Percentiles rank a stretch among this genome's conserved stretches.
Conservation (phyloP, 1,140 invertebrate species). For the Ceratosolen solmsi region DNA sequence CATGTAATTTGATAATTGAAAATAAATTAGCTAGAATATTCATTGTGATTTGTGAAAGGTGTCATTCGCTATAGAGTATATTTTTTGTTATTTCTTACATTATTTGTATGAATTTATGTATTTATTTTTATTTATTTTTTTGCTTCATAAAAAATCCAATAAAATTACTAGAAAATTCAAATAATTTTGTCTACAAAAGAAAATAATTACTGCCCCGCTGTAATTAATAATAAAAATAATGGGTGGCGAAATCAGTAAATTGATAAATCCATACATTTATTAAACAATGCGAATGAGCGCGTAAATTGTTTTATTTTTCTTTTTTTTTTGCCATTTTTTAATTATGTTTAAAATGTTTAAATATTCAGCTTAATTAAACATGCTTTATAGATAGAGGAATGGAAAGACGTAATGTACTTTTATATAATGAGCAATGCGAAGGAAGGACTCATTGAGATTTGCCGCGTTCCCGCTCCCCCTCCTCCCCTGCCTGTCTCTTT, state of each 20-base stretch:
- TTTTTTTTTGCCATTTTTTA: not conserved
- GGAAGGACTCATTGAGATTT: slow-evolving; percentile 9
- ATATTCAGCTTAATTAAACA: slow-evolving; percentile 41
- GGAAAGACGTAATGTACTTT: slow-evolving; percentile 25
- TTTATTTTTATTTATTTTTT: no score
- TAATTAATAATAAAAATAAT: no score
- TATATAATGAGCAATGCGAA: slow-evolving; percentile 21
- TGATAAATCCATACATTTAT: not conserved
- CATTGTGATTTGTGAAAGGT: no score
- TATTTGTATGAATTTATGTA: no score
- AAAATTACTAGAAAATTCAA: not conserved
- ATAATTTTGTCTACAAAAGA: not conserved
- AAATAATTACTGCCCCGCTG: not conserved
- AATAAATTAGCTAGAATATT: no score
- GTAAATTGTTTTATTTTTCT: no score
- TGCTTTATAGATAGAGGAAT: not conserved
- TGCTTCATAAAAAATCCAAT: not conserved
- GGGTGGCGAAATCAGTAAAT: not conserved
- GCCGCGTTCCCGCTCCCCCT: not conserved
- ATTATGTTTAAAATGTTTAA: not conserved
- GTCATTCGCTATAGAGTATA: no score
- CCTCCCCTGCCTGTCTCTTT: no score
- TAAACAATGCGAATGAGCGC: not conserved
- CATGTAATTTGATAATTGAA: no score
- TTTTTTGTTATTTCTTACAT: no score